Evolutionary conservation across 2,113 vertebrate species (phyloP).

Genomic region (Campylomormyrus numenius): DNA sequence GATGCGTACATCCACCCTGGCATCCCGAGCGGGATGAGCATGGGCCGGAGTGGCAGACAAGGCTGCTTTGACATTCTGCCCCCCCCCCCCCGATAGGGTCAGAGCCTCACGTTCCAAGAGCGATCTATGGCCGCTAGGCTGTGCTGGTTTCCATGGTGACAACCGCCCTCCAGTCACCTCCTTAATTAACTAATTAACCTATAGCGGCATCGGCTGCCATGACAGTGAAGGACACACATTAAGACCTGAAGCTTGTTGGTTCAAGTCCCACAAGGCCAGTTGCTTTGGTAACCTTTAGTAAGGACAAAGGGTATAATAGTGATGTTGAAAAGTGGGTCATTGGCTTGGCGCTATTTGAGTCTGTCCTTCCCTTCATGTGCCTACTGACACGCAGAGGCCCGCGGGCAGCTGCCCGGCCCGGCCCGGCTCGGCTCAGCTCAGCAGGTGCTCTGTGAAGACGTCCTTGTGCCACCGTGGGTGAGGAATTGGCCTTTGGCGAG

Average conservation of each 20-base stretch:
- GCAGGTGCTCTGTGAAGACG: background rate
- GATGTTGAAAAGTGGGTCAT: background rate
- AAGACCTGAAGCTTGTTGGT: background rate
- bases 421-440: background rate
- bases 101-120: background rate
- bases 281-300: background rate
- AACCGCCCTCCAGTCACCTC: background rate
- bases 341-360: background rate
- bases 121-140: background rate
- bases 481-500: background rate
- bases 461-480: background rate
- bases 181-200: background rate
- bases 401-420: background rate
- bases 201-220: background rate
- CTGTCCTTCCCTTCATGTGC: background rate
- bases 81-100: background rate
- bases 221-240: background rate
- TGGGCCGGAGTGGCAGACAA: background rate
- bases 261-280: background rate
- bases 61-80: conserved; percentile 6
- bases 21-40: conserved; percentile 14
- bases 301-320: background rate
- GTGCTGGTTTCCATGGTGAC: background rate
- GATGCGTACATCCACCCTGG: conserved; percentile 6
- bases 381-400: background rate